Conservation (phyloP, 2,113 vertebrate genomes). For the Noturus placidus region DNA sequence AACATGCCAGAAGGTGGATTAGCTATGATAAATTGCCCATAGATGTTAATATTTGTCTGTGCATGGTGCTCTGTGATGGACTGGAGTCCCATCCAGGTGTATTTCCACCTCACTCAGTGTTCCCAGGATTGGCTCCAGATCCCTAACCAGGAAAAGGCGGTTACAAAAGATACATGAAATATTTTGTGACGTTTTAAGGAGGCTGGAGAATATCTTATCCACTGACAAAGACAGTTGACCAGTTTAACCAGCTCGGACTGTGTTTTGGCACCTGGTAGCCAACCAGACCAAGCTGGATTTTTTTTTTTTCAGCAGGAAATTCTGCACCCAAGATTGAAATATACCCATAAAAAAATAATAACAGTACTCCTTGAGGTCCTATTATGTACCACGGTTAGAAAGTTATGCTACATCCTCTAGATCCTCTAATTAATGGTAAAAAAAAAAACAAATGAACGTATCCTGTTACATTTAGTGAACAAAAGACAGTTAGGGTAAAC, state of each 20-base stretch:
- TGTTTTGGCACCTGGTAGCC: neutral
- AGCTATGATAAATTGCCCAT: neutral
- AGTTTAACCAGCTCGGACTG: neutral
- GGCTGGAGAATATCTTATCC: neutral
- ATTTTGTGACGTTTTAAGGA: neutral
- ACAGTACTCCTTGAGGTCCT: neutral
- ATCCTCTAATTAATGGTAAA: neutral
- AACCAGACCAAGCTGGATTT: neutral
- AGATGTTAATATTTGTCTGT: neutral
- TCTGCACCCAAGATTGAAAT: neutral
- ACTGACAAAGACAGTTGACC: neutral
- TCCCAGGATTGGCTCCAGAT: neutral
- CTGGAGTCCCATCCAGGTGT: neutral
- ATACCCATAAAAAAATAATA: neutral
- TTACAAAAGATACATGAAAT: neutral
- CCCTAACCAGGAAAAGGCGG: neutral
- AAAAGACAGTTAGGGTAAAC: neutral
- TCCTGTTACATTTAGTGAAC: neutral
- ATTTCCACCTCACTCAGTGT: neutral
- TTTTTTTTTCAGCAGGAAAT: neutral
- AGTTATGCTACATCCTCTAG: neutral
- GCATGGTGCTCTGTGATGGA: neutral
- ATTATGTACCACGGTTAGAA: neutral
- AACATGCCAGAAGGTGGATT: neutral
- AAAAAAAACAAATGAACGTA: neutral